Evolutionary conservation across 2,888 invertebrate genomes (phyloP).

Genomic region (Eupithecia inturbata): DNA sequence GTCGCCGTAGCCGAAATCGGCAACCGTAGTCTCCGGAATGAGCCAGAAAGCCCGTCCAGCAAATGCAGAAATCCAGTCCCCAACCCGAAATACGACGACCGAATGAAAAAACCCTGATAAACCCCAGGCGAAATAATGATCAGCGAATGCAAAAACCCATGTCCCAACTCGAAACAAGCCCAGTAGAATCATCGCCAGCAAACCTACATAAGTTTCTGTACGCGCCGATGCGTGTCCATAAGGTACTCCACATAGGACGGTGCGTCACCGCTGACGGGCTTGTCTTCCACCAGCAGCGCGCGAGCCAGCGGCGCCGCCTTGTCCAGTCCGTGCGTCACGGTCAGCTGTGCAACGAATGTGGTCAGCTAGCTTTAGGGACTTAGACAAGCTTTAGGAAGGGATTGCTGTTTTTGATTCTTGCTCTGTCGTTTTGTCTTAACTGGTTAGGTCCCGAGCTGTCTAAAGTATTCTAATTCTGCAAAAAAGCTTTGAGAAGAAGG

Average conservation of each 20-base stretch:
- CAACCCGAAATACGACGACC: neutral
- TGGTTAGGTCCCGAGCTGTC: neutral
- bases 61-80: neutral
- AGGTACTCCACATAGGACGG: constrained; percentile 97
- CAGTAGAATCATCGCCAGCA: constrained; percentile 3
- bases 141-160: constrained; percentile 1
- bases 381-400: neutral
- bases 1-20: neutral
- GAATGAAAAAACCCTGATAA: neutral
- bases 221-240: constrained; percentile 98
- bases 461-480: neutral
- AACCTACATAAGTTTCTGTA: constrained; percentile 73
- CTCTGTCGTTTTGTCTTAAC: neutral
- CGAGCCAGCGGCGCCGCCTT: constrained; percentile 90
- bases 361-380: neutral
- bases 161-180: neutral
- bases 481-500: neutral
- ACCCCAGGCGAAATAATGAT: neutral
- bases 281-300: constrained; percentile 96
- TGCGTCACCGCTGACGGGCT: constrained; percentile 86
- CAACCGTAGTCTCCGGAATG: neutral
- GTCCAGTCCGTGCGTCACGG: constrained; percentile 61
- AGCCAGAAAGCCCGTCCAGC: neutral
- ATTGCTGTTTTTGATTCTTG: neutral
- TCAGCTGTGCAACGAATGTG: constrained; percentile 56